These are phyloP conservation scores for Lasioglossum pauxillum DNA, from an alignment of 2,888 invertebrate species.

Conservation along the genomic window DNA sequence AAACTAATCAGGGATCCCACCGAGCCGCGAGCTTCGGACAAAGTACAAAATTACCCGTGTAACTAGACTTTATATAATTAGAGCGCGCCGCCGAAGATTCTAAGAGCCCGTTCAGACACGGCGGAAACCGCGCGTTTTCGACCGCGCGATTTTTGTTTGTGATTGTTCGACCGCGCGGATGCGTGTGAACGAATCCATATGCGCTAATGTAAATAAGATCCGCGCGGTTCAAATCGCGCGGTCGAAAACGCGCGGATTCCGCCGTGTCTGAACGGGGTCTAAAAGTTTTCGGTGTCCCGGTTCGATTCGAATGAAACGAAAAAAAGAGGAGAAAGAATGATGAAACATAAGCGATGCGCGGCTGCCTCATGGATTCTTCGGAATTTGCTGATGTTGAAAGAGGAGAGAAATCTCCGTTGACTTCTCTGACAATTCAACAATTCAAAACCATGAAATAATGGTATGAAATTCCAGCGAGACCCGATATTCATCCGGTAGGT, in stretches of 20 bases:
- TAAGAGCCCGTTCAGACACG: too few species aligned
- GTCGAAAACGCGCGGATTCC: too few species aligned
- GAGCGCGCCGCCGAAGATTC: neutral
- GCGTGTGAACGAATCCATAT: too few species aligned
- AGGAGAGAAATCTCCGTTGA: neutral
- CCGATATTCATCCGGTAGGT: neutral
- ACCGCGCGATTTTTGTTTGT: too few species aligned
- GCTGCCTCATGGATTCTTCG: neutral
- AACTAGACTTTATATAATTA: conserved; percentile 38
- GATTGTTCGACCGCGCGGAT: too few species aligned
- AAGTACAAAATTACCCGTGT: conserved; percentile 67
- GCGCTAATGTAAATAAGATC: too few species aligned
- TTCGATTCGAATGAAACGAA: neutral
- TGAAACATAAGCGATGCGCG: neutral
- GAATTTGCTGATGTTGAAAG: neutral
- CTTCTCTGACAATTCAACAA: neutral
- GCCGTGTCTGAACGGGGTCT: too few species aligned
- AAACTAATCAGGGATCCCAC: conserved; percentile 39
- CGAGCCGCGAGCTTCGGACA: conserved; percentile 39
- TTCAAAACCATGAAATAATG: neutral
- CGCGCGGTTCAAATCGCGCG: too few species aligned
- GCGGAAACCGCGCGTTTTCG: too few species aligned
- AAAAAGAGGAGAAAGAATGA: neutral
- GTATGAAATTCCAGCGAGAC: neutral
- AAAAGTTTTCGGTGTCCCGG: neutral